Conservation (phyloP, 1,140 invertebrate species). For the Akabosia matsudoensis region DNA sequence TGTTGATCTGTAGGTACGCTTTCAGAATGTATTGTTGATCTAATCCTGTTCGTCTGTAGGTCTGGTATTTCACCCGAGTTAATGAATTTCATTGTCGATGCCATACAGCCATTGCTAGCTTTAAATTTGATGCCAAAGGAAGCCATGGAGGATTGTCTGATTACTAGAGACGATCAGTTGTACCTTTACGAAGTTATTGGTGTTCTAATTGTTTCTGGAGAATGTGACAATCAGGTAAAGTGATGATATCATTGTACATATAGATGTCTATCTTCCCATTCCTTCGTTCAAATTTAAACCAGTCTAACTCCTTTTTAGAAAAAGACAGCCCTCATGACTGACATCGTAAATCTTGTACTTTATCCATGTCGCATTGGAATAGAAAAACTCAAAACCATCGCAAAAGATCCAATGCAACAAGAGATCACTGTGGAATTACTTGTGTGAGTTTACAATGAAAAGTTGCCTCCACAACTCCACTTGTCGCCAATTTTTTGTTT, state of each 20-base stretch:
- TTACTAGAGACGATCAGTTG: conserved; percentile 58
- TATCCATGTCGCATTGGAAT: background rate
- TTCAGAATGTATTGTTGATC: too few relatives aligned
- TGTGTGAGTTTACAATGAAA: background rate
- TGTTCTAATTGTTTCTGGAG: conserved; percentile 56
- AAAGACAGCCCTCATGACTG: conserved; percentile 41
- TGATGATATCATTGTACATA: background rate
- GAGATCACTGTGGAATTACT: background rate
- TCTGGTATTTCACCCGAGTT: conserved; percentile 53
- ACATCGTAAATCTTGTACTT: background rate
- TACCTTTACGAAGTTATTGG: conserved; percentile 61
- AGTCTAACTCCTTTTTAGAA: conserved; percentile 25
- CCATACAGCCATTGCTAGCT: conserved; percentile 56
- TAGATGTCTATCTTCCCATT: too few relatives aligned
- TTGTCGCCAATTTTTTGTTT: conserved; percentile 17
- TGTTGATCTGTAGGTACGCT: too few relatives aligned
- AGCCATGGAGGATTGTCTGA: conserved; percentile 48
- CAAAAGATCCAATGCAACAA: background rate
- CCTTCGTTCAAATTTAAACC: too few relatives aligned
- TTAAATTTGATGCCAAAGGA: conserved; percentile 53
- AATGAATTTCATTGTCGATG: conserved; percentile 56
- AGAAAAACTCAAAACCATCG: background rate
- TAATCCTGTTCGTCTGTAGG: too few relatives aligned
- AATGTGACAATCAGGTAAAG: conserved; percentile 53
- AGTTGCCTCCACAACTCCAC: background rate